Evolutionary conservation across 2,888 invertebrate genomes (phyloP).

Genomic region (Malachius bipustulatus): DNA sequence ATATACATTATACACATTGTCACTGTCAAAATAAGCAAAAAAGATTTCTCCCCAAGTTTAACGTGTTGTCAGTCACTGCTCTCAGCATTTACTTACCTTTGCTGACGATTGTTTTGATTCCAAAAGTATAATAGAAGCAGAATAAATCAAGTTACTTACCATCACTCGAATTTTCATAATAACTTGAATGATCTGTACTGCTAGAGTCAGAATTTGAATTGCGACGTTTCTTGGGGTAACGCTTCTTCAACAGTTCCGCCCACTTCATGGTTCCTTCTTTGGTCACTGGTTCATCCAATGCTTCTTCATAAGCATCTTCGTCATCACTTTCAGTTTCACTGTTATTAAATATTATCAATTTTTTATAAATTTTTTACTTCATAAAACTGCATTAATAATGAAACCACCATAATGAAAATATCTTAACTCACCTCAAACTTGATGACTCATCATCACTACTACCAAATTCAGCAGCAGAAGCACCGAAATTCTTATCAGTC

Average conservation of each 20-base stretch:
- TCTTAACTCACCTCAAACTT: conserved; percentile 36
- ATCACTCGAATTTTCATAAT: conserved; percentile 39
- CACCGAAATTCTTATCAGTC: conserved; percentile 86
- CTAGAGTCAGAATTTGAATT: conserved; percentile 33
- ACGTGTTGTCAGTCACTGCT: too few relatives aligned
- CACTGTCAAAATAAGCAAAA: too few relatives aligned
- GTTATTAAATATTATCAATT: conserved; percentile 15
- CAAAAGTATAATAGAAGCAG: background rate
- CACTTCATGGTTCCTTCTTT: conserved; percentile 56
- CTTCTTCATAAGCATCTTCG: conserved; percentile 56
- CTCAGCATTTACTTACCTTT: too few relatives aligned
- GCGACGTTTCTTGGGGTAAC: conserved; percentile 36
- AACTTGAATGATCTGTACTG: conserved; percentile 38
- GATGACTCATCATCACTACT: conserved; percentile 46
- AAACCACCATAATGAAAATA: too few relatives aligned
- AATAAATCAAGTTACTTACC: conserved; percentile 29
- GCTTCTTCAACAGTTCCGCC: conserved; percentile 55
- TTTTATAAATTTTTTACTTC: conserved; percentile 2
- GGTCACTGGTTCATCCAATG: conserved; percentile 50
- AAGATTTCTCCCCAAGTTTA: too few relatives aligned
- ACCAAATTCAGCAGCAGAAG: conserved; percentile 55
- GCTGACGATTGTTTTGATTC: too few relatives aligned
- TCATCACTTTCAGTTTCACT: conserved; percentile 51
- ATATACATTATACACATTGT: too few relatives aligned
- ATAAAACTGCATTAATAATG: too few relatives aligned